phyloP scores from a whole-genome alignment of 2,113 vertebrate genomes.

The Polyodon spathula region DNA sequence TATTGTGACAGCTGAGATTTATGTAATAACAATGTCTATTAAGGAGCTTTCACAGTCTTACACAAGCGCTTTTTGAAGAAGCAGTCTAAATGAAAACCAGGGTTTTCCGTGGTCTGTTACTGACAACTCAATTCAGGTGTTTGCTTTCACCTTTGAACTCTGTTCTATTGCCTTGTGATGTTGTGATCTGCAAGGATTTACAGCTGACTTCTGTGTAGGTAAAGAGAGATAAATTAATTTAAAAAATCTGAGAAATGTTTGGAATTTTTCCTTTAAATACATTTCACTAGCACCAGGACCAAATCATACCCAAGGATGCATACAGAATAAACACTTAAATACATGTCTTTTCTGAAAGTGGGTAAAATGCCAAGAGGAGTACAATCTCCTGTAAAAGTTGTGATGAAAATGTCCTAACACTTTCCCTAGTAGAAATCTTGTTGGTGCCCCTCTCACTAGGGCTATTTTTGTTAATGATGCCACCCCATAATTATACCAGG shows the following conservation, averaged over 20 bases:
- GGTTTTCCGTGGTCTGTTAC: conserved; percentile 34
- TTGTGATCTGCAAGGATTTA: conserved; percentile 51
- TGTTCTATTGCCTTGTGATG: conserved; percentile 46
- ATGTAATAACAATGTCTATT: conserved; percentile 47
- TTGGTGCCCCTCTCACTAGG: too few species aligned
- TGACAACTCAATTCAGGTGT: conserved; percentile 14
- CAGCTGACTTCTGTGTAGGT: conserved; percentile 49
- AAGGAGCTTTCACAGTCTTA: conserved; percentile 24
- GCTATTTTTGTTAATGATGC: too few species aligned
- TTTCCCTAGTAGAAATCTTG: too few species aligned
- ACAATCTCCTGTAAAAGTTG: too few species aligned
- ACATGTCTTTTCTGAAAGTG: too few species aligned
- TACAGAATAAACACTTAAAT: too few species aligned
- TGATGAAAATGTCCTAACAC: too few species aligned
- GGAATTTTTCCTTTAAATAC: too few species aligned
- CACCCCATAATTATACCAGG: too few species aligned
- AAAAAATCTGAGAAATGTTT: conserved; percentile 32
- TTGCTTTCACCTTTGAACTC: conserved; percentile 52
- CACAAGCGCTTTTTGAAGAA: conserved; percentile 1
- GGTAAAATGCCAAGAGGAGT: too few species aligned
- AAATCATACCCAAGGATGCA: too few species aligned
- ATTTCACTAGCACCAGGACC: too few species aligned
- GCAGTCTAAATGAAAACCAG: conserved; percentile 14
- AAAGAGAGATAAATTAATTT: conserved; percentile 54
- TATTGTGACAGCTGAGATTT: conserved; percentile 51